These are phyloP conservation scores for Eumaeus atala DNA, from an alignment of 1,140 invertebrate species.

Conservation along the genomic window DNA sequence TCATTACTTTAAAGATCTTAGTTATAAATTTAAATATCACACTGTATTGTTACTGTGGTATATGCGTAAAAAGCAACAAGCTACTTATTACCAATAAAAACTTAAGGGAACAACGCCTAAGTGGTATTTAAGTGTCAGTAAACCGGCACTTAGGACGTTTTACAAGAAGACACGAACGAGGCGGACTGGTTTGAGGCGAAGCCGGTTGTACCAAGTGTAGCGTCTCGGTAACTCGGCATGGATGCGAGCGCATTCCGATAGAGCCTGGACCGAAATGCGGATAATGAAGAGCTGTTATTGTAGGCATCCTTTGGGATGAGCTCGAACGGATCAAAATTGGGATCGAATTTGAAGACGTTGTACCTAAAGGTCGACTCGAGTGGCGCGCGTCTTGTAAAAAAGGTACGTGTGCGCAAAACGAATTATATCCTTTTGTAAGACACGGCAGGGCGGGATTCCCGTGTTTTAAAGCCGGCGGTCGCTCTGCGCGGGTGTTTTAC, in stretches of 20 bases:
- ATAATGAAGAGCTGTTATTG: constrained; percentile 66
- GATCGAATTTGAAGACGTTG: too few species aligned
- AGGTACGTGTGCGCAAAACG: constrained; percentile 31
- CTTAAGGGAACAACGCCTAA: constrained; percentile 62
- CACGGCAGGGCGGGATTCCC: constrained; percentile 25
- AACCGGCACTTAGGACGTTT: constrained; percentile 57
- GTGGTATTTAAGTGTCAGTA: constrained; percentile 69
- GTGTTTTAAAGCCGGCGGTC: constrained; percentile 19
- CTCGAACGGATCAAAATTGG: too few species aligned
- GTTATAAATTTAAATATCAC: too few species aligned
- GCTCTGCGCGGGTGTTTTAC: constrained; percentile 52
- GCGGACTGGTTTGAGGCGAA: constrained; percentile 58
- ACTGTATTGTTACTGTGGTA: background rate
- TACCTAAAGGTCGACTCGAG: too few species aligned
- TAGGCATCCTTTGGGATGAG: constrained; percentile 13
- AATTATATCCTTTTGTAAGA: constrained; percentile 25
- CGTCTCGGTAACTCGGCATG: constrained; percentile 40
- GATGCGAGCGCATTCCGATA: constrained; percentile 67
- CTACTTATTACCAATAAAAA: constrained; percentile 67
- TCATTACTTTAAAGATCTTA: too few species aligned
- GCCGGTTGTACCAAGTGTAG: constrained; percentile 57
- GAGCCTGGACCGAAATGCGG: constrained; percentile 57
- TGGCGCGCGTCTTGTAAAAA: constrained; percentile 26
- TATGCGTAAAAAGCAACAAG: constrained; percentile 36
- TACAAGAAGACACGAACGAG: constrained; percentile 21